phyloP scores from a whole-genome alignment of 1,140 invertebrate species.

The Chironomus tepperi region DNA sequence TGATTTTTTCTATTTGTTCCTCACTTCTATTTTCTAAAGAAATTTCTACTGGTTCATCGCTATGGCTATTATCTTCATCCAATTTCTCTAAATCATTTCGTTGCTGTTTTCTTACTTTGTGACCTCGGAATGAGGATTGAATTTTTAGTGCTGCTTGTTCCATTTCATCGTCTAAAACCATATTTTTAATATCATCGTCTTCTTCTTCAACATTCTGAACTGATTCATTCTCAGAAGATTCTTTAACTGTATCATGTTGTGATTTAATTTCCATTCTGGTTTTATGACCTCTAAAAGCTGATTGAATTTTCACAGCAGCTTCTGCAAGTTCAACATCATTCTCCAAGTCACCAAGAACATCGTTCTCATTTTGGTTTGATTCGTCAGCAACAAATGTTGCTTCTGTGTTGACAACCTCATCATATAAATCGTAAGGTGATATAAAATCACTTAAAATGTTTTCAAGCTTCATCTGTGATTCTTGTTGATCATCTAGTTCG shows the following conservation, averaged over 20 bases:
- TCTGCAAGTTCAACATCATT: not conserved
- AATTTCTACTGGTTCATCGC: no score
- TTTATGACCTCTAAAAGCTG: slow-evolving; percentile 84
- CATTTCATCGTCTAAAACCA: not conserved
- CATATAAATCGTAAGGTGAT: not conserved
- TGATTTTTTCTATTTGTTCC: no score
- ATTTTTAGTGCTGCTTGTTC: not conserved
- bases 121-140: slow-evolving; percentile 3
- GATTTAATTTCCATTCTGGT: slow-evolving; percentile 58
- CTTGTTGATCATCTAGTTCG: not conserved
- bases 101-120: not conserved
- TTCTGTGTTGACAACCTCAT: not conserved
- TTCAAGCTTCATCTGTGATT: not conserved
- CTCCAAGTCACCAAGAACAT: no score
- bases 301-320: slow-evolving; percentile 86
- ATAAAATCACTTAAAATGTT: not conserved
- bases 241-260: no score
- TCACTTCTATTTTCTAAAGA: no score
- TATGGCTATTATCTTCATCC: no score
- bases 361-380: not conserved
- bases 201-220: not conserved
- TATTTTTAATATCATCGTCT: not conserved
- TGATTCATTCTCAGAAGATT: not conserved
- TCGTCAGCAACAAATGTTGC: not conserved
- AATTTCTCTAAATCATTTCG: no score